Evolutionary conservation across 2,888 invertebrate species (phyloP), one percentile per base, ranked within the genome.

Genomic region (Zygogramma bicolorata): DNA sequence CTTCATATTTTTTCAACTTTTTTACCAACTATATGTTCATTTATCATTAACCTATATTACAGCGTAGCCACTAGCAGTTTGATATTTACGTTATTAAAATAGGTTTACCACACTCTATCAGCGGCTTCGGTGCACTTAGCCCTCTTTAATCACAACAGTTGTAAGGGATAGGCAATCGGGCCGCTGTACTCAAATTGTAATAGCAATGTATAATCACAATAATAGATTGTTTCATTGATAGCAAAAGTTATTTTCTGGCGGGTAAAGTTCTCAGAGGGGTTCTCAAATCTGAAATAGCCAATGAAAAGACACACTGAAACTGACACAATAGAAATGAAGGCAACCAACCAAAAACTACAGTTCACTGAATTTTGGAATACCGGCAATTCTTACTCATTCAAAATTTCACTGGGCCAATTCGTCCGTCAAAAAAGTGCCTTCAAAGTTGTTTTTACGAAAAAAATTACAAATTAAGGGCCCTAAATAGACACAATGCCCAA

Each of bases 371-470:
- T 79, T 80, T 81, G 78, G 77, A 70, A 74, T 73, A 83, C 86
- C 87, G 87, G 87, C 87, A 88, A 88, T 86, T 86, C 86, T 80
- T 86, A 89, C 88, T 88, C 89, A 89, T 89, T 90, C 90, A 90
- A 91, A 90, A 90, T 90, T 89, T 90, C 93, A 93, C 92, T 93
- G 94, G 95, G 94, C 95, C 95, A 93, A 91, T 92, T 93, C 94
- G 95, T 95, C 95, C 95, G 94, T 93, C 93, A 93, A 92, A 95
- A 95, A 95, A 95, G 95, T 95, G 95, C 95, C 95, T 95, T 95
- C 95, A 93, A 91, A 92, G 91, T 94, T 94, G 92, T 94, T 95
- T 94, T 93, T 93, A 93, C 92, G 91, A 92, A 91, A 92, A 91
- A 92, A 92, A 91, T 90, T 91, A 91, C 91, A 92, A 91, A 91